A percentile compares a stretch with the other conserved stretches of the same genome.
Evolutionary conservation across 2,113 vertebrate species (phyloP).

Genomic region (Otolemur garnettii): DNA sequence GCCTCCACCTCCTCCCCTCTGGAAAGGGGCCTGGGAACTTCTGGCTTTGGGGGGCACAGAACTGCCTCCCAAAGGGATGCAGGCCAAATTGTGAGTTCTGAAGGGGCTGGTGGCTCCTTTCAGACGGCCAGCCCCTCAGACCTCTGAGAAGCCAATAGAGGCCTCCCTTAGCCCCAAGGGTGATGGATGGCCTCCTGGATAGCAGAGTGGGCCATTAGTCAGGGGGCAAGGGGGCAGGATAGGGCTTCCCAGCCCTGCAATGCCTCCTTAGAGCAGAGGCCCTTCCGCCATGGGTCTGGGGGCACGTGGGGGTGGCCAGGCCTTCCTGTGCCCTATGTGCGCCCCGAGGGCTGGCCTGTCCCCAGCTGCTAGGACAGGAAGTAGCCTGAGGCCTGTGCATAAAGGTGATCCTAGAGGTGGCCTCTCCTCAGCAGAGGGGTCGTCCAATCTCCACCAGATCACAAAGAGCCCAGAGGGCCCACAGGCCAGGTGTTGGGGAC

Average conservation of each 20-base stretch:
- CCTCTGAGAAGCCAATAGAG: too few relatives aligned
- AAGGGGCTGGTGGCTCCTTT: not conserved
- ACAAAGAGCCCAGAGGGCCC: not conserved
- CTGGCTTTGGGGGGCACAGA: not conserved
- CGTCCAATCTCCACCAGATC: not conserved
- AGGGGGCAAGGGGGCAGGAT: too few relatives aligned
- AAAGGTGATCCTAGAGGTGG: not conserved
- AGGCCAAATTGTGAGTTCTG: accelerated
- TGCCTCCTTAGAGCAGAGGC: not conserved
- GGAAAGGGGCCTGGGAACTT: not conserved
- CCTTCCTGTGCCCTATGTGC: not conserved
- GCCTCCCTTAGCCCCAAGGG: not conserved
- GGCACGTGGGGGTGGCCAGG: not conserved
- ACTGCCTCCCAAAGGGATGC: not conserved
- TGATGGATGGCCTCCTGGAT: accelerated
- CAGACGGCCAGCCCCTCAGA: not conserved
- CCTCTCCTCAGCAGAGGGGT: too few relatives aligned
- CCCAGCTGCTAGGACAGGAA: too few relatives aligned
- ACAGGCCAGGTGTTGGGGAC: not conserved
- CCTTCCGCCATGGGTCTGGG: accelerated
- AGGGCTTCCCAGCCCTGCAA: not conserved
- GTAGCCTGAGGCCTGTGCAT: not conserved
- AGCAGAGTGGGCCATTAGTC: accelerated
- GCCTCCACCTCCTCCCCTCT: not conserved
- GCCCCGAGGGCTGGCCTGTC: too few relatives aligned